Conservation (phyloP, 2,888 invertebrate genomes). For the Caenorhabditis sp. region DNA sequence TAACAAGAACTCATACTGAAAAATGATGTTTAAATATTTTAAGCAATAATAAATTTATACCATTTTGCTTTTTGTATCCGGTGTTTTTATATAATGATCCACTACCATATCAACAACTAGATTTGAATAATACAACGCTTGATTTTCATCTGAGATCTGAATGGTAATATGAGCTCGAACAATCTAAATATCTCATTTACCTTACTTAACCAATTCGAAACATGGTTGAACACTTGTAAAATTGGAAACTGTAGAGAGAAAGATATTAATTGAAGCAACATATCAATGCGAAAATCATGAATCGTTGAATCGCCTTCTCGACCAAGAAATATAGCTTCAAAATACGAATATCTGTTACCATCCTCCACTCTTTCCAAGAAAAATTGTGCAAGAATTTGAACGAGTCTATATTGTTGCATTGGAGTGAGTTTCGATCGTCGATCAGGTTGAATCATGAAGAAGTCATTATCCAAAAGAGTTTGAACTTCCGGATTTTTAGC, state of each 20-base stretch:
- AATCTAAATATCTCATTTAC: slow-evolving; percentile 9
- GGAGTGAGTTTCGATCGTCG: slow-evolving; percentile 40
- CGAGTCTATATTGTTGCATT: slow-evolving; percentile 39
- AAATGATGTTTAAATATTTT: too few relatives aligned
- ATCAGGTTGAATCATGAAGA: slow-evolving; percentile 47
- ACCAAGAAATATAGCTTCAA: slow-evolving; percentile 54
- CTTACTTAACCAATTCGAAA: slow-evolving; percentile 48
- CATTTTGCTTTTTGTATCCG: slow-evolving; percentile 12
- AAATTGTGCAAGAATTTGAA: slow-evolving; percentile 37
- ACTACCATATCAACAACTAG: slow-evolving; percentile 39
- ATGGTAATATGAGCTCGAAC: too few relatives aligned
- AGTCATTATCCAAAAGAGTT: slow-evolving; percentile 44
- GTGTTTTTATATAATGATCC: slow-evolving; percentile 41
- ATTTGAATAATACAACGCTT: slow-evolving; percentile 25
- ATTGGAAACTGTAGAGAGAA: slow-evolving; percentile 49
- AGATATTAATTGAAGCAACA: slow-evolving; percentile 36
- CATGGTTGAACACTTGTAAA: slow-evolving; percentile 37
- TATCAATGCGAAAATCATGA: slow-evolving; percentile 39
- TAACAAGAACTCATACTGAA: slow-evolving; percentile 40
- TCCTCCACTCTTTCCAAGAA: slow-evolving; percentile 49
- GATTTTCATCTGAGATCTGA: slow-evolving; percentile 16
- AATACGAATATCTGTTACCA: slow-evolving; percentile 38
- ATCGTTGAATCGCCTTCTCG: slow-evolving; percentile 41
- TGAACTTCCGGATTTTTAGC: slow-evolving; percentile 44
- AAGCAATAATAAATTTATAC: slow-evolving; percentile 6